Percentiles rank a stretch among this genome's conserved stretches.
Evolutionary conservation across 2,797 vertebrate genomes (phyloP).

Genomic region (Chrosomus eos): DNA sequence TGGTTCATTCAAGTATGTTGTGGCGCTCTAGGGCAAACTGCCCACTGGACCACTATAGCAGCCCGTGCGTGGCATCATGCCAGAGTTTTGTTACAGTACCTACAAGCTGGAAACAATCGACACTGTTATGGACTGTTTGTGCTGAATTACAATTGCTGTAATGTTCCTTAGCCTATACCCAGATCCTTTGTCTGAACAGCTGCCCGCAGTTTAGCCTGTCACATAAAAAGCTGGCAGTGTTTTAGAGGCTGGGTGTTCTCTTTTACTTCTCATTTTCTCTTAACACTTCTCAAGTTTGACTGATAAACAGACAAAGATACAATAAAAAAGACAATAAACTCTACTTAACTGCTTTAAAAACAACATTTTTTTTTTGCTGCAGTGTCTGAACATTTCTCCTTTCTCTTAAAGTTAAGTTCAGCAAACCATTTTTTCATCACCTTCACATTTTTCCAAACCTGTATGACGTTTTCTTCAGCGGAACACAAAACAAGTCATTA

Average conservation of each 20-base stretch:
- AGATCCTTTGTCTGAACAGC: conserved; percentile 42
- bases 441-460: background rate
- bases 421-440: background rate
- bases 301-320: background rate
- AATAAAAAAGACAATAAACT: background rate
- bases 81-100: conserved; percentile 37
- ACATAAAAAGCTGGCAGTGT: conserved; percentile 23
- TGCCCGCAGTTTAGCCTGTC: conserved; percentile 29
- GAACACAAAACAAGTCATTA: background rate
- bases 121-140: conserved; percentile 50
- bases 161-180: conserved; percentile 12
- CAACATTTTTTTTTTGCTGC: background rate
- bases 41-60: conserved; percentile 34
- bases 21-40: conserved; percentile 19
- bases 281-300: background rate
- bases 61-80: conserved; percentile 10
- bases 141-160: conserved; percentile 38
- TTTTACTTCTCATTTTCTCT: background rate
- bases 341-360: background rate
- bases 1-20: conserved; percentile 25
- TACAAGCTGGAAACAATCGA: conserved; percentile 54
- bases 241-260: conserved; percentile 18
- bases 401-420: background rate
- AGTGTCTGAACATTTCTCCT: background rate
- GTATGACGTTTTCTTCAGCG: background rate